Conservation (phyloP, 2,888 invertebrate genomes). For the Caenorhabditis sulstoni region DNA sequence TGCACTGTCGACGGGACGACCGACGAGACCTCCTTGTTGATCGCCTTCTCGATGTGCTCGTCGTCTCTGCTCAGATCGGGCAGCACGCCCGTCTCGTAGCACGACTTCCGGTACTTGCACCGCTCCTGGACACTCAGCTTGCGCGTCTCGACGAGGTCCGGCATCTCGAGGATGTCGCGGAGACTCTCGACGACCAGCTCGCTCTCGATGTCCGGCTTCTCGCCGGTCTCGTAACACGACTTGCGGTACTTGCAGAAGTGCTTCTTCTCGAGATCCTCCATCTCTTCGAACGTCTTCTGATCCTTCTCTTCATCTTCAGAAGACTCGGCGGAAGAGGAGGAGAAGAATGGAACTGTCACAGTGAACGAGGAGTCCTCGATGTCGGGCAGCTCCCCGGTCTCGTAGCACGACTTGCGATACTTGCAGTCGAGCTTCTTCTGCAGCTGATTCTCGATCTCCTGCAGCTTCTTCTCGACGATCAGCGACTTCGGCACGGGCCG, state of each 20-base stretch:
- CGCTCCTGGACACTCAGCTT: slow-evolving; percentile 65
- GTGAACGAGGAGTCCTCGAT: slow-evolving; percentile 48
- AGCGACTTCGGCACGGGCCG: slow-evolving; percentile 59
- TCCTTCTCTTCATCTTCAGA: slow-evolving; percentile 54
- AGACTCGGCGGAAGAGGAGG: slow-evolving; percentile 14
- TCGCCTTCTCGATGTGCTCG: slow-evolving; percentile 42
- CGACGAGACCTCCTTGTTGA: slow-evolving; percentile 54
- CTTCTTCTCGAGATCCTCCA: slow-evolving; percentile 68
- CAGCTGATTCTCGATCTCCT: slow-evolving; percentile 65
- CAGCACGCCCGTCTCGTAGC: slow-evolving; percentile 74
- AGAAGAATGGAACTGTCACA: slow-evolving; percentile 33
- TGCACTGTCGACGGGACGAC: slow-evolving; percentile 62
- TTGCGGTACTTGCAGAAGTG: slow-evolving; percentile 78
- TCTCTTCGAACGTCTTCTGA: slow-evolving; percentile 59
- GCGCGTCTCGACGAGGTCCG: slow-evolving; percentile 62
- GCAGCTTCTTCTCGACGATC: slow-evolving; percentile 60
- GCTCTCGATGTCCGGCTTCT: slow-evolving; percentile 68
- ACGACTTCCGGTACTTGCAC: slow-evolving; percentile 77
- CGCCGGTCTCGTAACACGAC: slow-evolving; percentile 76
- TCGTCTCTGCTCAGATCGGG: slow-evolving; percentile 64
- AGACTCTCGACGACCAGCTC: slow-evolving; percentile 53
- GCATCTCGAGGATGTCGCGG: slow-evolving; percentile 56
- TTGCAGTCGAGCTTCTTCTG: slow-evolving; percentile 73
- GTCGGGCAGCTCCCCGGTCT: slow-evolving; percentile 73
- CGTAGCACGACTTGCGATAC: slow-evolving; percentile 77